Percentiles rank a stretch among this genome's conserved stretches.
These are phyloP conservation scores for Globodera rostochiensis DNA, from an alignment of 1,140 invertebrate species.

Conservation along the genomic window DNA sequence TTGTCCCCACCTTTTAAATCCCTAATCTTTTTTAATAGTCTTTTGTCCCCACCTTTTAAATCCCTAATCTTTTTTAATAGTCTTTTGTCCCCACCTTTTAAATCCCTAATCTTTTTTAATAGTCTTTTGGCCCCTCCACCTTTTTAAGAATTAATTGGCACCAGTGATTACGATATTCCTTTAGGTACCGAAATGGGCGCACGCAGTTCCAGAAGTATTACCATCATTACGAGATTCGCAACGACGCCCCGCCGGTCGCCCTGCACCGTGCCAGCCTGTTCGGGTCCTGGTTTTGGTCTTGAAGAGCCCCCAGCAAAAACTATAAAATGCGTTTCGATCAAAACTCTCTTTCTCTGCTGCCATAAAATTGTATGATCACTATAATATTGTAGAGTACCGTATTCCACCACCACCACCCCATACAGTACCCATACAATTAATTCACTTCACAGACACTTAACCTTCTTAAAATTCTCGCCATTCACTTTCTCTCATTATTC, in stretches of 20 bases:
- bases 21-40: no score
- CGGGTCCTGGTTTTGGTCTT: slow-evolving; percentile 29
- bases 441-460: slow-evolving; percentile 2
- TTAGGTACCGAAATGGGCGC: slow-evolving; percentile 11
- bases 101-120: no score
- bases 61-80: not conserved
- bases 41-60: no score
- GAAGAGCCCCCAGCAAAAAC: not conserved
- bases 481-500: not conserved
- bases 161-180: not conserved
- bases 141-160: not conserved
- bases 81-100: no score
- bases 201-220: slow-evolving; percentile 17
- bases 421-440: not conserved
- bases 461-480: not conserved
- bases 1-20: no score
- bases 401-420: no score
- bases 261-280: slow-evolving; percentile 9
- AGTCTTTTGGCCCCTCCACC: no score
- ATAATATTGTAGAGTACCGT: not conserved
- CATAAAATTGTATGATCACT: not conserved
- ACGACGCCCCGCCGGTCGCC: slow-evolving; percentile 19
- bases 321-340: not conserved
- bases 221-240: slow-evolving; percentile 23
- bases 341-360: not conserved